Percentiles rank a stretch among this genome's conserved stretches.
Conservation (phyloP, 37 sponge, comb jelly and placozoan genomes). For the Bolinopsis microptera region DNA sequence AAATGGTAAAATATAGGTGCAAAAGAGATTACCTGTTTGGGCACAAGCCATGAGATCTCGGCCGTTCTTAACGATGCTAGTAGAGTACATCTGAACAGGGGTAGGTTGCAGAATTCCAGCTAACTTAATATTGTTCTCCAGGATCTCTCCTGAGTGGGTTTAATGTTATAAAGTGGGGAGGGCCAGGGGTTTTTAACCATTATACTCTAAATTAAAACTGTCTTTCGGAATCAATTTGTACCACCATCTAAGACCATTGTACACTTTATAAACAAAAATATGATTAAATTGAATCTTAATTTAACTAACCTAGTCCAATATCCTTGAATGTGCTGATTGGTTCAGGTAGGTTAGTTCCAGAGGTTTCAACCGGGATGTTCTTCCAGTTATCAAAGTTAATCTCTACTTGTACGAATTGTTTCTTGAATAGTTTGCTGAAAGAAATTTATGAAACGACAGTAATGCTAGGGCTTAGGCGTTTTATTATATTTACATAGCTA, state of each 20-base stretch:
- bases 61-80: slow-evolving; percentile 75
- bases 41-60: slow-evolving; percentile 98
- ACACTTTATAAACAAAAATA: no score
- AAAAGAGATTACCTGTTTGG: slow-evolving; percentile 90
- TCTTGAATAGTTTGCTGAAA: slow-evolving; percentile 72
- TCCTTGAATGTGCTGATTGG: slow-evolving; percentile 78
- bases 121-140: slow-evolving; percentile 70
- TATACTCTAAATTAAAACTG: no score
- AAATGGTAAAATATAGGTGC: no score
- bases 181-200: no score
- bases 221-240: no score
- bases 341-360: slow-evolving; percentile 74
- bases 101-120: slow-evolving; percentile 83
- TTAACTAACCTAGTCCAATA: slow-evolving; percentile 71
- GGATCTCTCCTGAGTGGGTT: slow-evolving; percentile 66
- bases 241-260: no score
- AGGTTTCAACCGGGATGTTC: slow-evolving; percentile 87
- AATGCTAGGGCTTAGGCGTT: no score
- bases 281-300: no score
- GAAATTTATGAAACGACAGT: not conserved
- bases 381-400: slow-evolving; percentile 95
- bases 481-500: no score
- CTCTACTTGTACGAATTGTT: slow-evolving; percentile 73
- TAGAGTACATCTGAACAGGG: slow-evolving; percentile 91
- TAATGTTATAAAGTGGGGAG: no score